A percentile compares a stretch with the other conserved stretches of the same genome.
Evolutionary conservation across 1,140 invertebrate species (phyloP).

Genomic region (Zaprionus ornatus): DNA sequence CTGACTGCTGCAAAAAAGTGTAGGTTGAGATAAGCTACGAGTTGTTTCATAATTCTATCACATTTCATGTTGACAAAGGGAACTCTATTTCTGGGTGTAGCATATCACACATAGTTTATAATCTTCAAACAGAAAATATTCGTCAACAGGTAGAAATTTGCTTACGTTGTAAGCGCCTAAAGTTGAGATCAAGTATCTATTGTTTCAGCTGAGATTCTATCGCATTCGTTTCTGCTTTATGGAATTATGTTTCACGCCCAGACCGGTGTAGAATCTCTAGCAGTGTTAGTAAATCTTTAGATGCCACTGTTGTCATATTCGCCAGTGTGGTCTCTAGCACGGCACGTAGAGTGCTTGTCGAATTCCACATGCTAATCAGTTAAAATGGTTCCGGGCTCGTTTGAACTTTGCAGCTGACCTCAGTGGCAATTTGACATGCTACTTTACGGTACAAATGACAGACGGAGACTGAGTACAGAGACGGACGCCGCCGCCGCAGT

Average conservation of each 20-base stretch:
- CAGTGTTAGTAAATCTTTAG: not conserved
- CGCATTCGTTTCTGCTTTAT: not conserved
- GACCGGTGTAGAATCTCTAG: not conserved
- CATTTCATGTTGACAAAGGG: not conserved
- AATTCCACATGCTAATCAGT: not conserved
- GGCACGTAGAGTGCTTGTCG: not conserved
- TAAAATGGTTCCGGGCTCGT: not conserved
- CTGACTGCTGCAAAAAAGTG: not conserved
- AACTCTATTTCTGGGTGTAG: not conserved
- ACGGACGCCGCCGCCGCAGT: conserved; percentile 27
- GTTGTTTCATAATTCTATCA: not conserved
- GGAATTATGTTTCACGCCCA: not conserved
- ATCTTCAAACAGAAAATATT: not conserved
- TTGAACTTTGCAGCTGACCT: conserved; percentile 5
- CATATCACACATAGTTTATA: not conserved
- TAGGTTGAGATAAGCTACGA: not conserved
- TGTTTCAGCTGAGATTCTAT: not conserved
- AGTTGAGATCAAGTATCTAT: not conserved
- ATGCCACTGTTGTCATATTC: not conserved
- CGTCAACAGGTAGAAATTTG: not conserved
- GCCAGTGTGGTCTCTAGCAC: not conserved
- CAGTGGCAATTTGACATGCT: conserved; percentile 35
- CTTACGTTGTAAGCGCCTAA: not conserved
- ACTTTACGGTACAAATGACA: conserved; percentile 20
- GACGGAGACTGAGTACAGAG: not conserved